Evolutionary conservation across 1,140 invertebrate genomes (phyloP), one percentile per base, ranked within the genome.

Genomic region (Dendroctonus ponderosae): DNA sequence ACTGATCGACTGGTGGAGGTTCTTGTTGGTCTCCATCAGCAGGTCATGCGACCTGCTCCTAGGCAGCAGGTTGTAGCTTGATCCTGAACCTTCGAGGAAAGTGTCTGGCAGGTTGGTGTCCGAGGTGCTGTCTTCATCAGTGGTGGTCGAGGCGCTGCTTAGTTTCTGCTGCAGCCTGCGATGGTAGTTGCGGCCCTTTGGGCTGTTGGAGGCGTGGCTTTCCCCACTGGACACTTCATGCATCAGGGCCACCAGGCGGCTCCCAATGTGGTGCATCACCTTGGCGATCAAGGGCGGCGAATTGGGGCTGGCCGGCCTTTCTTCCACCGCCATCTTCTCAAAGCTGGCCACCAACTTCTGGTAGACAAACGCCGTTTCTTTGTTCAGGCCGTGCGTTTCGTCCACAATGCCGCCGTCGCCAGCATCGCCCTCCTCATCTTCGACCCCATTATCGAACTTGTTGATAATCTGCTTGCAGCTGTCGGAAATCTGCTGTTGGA

Each of bases 221-320:
- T 86, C 86, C 39, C 89, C 88, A 64, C 87, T 90, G 12, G 89
- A 91, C 5, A 95, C 93, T 75, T 96, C 93, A 75, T 94, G 92
- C 94, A 96, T 96, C 40, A 96, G 80, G 0, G 92, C 91, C 3
- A 94, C 91, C 40, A 96, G 79, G n/a, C 92, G 80, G 48, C 91
- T 91, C 2, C 92, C 91, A 49, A 96, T 96, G 70, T 96, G 93
- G 67, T 93, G 89, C 90, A 95, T 93, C 0, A 95, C 92, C 81
- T 94, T 93, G 8, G 91, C 91, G 49, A 94, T 90, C n/a, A 95
- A 77, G 0, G 92, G 91, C 0, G 92, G 92, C 2, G 91, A 93
- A 6, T 80, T 80, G 7, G 77, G 80, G 62, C 77, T 77, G 58
- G 76, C 63, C 0, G 75, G 72, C 5, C 75, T 79, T 73, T 84